A percentile compares a stretch with the other conserved stretches of the same genome.
phyloP scores from a whole-genome alignment of 2,113 vertebrate species.

The Cariama cristata region DNA sequence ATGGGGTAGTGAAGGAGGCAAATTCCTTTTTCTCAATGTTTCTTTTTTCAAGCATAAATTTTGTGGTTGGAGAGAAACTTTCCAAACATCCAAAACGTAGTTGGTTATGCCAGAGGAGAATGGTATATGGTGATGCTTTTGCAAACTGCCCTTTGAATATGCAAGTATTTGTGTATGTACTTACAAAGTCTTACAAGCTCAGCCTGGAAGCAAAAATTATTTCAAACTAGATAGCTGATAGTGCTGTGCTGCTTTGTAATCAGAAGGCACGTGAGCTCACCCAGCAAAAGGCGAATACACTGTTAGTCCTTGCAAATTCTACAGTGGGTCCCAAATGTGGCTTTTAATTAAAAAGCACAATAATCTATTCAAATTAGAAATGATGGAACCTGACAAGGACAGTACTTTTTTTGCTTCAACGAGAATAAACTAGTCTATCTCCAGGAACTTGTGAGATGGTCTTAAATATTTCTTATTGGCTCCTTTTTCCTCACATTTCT shows the following conservation, averaged over 20 bases:
- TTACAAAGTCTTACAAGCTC: background rate
- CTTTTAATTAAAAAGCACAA: background rate
- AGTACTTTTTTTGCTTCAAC: background rate
- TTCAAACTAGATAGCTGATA: background rate
- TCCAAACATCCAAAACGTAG: background rate
- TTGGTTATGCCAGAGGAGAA: background rate
- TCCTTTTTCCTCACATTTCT: background rate
- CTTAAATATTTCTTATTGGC: background rate
- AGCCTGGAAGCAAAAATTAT: background rate
- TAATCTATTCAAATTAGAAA: background rate
- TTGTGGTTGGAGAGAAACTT: background rate
- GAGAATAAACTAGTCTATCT: background rate
- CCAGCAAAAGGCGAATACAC: background rate
- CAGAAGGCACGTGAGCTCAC: background rate
- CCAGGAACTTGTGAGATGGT: background rate
- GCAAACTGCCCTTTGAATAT: background rate
- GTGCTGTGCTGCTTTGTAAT: background rate
- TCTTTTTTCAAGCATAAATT: background rate
- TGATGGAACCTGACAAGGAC: background rate
- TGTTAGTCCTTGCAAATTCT: background rate
- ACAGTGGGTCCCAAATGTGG: background rate
- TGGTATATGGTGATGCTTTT: background rate
- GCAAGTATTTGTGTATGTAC: background rate
- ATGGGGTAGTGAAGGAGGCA: background rate
- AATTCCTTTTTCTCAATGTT: background rate